These are phyloP conservation scores for Philaethria dido DNA, from an alignment of 2,888 invertebrate species.

Conservation along the genomic window DNA sequence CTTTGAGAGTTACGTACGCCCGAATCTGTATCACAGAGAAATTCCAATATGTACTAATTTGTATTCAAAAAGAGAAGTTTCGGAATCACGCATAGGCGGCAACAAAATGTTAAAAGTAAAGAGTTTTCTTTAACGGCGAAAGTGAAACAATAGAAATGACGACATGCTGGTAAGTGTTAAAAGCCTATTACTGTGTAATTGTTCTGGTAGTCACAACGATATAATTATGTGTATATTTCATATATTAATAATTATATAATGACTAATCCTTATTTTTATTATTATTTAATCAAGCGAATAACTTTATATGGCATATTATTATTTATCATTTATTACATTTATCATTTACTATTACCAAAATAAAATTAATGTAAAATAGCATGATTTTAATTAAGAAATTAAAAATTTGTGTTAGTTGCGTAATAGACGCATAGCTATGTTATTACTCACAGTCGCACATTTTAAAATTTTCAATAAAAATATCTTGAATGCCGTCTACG, in stretches of 20 bases:
- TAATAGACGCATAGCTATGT: not conserved
- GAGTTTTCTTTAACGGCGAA: conserved; percentile 55
- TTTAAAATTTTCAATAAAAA: not conserved
- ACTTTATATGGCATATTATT: too few relatives aligned
- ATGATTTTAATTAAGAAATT: not conserved
- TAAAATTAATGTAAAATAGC: not conserved
- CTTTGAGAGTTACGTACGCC: conserved; percentile 57
- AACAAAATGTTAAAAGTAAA: conserved; percentile 58
- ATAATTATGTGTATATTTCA: not conserved
- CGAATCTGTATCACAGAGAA: conserved; percentile 74
- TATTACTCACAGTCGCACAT: not conserved
- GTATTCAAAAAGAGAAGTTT: conserved; percentile 66
- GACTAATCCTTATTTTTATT: not conserved
- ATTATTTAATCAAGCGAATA: too few relatives aligned
- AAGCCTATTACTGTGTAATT: conserved; percentile 24
- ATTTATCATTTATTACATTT: too few relatives aligned
- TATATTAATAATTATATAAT: conserved; percentile 2
- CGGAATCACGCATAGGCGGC: conserved; percentile 63
- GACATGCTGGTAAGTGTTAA: conserved; percentile 34
- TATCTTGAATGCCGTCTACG: not conserved
- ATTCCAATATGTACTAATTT: conserved; percentile 67
- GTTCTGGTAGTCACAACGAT: conserved; percentile 5
- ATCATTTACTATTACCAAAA: not conserved
- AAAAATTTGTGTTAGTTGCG: not conserved
- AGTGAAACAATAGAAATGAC: conserved; percentile 56